Base-by-base conservation (phyloP, 2,888 invertebrate species). In the Clunio marinus region DNA sequence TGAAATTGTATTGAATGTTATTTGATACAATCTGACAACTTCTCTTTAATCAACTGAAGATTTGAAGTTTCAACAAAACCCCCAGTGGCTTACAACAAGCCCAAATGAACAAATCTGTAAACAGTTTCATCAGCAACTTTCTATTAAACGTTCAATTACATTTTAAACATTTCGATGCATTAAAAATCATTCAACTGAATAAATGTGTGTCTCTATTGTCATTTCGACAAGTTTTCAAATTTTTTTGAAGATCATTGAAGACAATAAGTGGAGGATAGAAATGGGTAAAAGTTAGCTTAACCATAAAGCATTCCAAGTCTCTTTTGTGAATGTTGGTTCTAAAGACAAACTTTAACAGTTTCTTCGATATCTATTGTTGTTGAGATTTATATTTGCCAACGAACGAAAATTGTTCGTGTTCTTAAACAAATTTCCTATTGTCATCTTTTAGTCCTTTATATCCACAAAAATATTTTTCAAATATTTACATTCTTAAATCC, bases 401-500 rank as follows among this genome's bases (percentile, higher is more conserved):
- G 37, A 60, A 60, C 3, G n/a, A n/a, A n/a, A n/a, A n/a, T n/a
- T n/a, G n/a, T n/a, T n/a, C n/a, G n/a, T n/a, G n/a, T n/a, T n/a
- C n/a, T n/a, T n/a, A n/a, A n/a, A n/a, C n/a, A 22, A 57, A 57
- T 2, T 15, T 60, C 60, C 37, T 41, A 15, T 60, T 60, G 60
- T 60, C 37, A 27, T 37, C 63, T 27, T 45, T 25, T 41, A 37
- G 37, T 63, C 63, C 63, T 63, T 15, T 24, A 28, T 37, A 63
- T 24, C 24, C 45, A 25, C 20, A 46, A 63, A n/a, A 63, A 63
- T 63, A 45, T 63, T 63, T 45, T 63, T 63, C 28, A 63, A 63
- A 63, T 63, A 63, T 63, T 63, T 63, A 63, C 60, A 60, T 60
- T 60, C 28, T 59, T 20, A 63, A 46, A 63, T 63, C 63, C 46